Evolutionary conservation across 2,113 vertebrate genomes (phyloP).

Genomic region (Thunnus thynnus): DNA sequence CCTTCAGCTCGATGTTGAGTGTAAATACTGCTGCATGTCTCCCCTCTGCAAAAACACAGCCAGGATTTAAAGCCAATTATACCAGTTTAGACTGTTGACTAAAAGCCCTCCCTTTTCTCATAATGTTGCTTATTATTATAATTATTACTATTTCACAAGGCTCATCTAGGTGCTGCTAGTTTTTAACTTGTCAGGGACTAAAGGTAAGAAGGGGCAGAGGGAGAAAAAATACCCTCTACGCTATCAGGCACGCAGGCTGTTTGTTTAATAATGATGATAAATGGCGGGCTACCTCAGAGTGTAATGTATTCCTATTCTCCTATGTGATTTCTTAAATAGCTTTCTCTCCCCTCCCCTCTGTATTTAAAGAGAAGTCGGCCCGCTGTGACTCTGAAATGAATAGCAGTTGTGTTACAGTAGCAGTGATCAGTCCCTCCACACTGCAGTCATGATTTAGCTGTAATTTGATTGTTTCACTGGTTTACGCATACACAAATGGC

Average conservation of each 20-base stretch:
- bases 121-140: background rate
- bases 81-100: background rate
- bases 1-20: background rate
- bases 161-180: constrained; percentile 7
- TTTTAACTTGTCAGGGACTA: constrained; percentile 32
- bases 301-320: constrained; percentile 55
- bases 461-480: constrained; percentile 28
- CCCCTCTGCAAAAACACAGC: background rate
- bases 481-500: constrained; percentile 6
- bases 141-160: constrained; percentile 23
- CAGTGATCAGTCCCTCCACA: background rate
- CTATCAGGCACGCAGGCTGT: constrained; percentile 26
- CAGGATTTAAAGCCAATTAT: constrained; percentile 43
- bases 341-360: background rate
- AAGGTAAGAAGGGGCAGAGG: constrained; percentile 21
- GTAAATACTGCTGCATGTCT: background rate
- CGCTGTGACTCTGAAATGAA: constrained; percentile 31
- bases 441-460: constrained; percentile 17
- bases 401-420: background rate
- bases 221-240: background rate
- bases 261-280: constrained; percentile 66
- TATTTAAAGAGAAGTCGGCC: constrained; percentile 4
- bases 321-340: constrained; percentile 33
- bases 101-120: background rate
- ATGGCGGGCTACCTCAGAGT: constrained; percentile 33